These are phyloP conservation scores for Syrista parreyssii DNA, from an alignment of 2,888 invertebrate species.

Conservation along the genomic window DNA sequence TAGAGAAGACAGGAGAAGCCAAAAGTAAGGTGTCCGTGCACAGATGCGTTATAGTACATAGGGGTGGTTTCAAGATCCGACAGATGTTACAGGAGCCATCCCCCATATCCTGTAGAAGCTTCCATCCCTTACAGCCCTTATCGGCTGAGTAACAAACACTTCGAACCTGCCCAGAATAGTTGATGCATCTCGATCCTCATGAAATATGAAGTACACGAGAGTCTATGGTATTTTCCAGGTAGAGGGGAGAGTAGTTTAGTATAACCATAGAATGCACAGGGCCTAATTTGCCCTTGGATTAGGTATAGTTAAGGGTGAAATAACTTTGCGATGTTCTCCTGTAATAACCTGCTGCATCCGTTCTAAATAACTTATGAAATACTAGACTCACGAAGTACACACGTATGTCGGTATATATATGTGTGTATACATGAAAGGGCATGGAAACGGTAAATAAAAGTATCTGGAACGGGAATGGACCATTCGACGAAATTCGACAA, in stretches of 20 bases:
- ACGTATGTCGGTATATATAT: background rate
- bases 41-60: conserved; percentile 9
- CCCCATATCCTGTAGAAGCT: background rate
- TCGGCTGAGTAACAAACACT: conserved; percentile 51
- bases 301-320: conserved; percentile 19
- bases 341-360: conserved; percentile 3
- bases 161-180: conserved; percentile 45
- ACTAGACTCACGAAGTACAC: background rate
- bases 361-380: background rate
- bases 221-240: conserved; percentile 21
- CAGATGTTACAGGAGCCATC: conserved; percentile 46
- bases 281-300: conserved; percentile 31
- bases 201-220: conserved; percentile 54
- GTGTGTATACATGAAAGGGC: background rate
- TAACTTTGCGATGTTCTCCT: conserved; percentile 18
- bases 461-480: background rate
- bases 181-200: conserved; percentile 48
- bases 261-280: background rate
- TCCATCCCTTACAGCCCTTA: conserved; percentile 32
- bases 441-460: background rate
- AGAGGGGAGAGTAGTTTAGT: background rate
- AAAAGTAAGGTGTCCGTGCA: background rate
- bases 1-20: background rate
- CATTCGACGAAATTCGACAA: background rate
- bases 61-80: conserved; percentile 36